Percentiles rank a stretch among this genome's conserved stretches.
phyloP scores from a whole-genome alignment of 1,140 invertebrate genomes.

The Drosophila truncata region DNA sequence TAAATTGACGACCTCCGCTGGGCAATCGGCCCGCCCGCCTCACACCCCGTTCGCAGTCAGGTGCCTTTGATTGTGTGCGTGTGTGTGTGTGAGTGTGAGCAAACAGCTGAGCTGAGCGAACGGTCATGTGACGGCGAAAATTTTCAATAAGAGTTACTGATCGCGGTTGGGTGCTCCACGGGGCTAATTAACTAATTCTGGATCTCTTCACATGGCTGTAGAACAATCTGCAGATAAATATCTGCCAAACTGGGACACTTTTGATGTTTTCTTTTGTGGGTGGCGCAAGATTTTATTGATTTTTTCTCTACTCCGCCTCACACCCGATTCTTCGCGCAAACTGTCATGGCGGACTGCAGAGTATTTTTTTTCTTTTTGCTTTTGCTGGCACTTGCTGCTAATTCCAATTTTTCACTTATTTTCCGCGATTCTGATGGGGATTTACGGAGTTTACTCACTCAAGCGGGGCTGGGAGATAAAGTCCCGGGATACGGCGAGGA shows the following conservation, averaged over 20 bases:
- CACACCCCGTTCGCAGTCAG: constrained; percentile 64
- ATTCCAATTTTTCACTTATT: constrained; percentile 21
- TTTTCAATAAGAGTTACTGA: constrained; percentile 59
- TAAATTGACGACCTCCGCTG: constrained; percentile 22
- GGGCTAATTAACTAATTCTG: not conserved
- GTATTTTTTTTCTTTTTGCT: constrained; percentile 22
- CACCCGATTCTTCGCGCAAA: constrained; percentile 68
- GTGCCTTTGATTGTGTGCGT: constrained; percentile 64
- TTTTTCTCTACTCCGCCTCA: constrained; percentile 66
- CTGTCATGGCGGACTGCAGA: constrained; percentile 71
- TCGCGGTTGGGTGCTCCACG: not conserved
- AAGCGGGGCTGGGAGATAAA: constrained; percentile 98
- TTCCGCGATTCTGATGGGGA: not conserved
- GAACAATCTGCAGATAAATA: not conserved
- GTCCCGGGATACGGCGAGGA: constrained; percentile 96
- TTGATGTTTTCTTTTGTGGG: constrained; percentile 14
- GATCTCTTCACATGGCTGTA: not conserved
- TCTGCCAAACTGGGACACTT: constrained; percentile 3
- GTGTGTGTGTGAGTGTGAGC: constrained; percentile 69
- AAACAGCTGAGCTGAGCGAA: constrained; percentile 71
- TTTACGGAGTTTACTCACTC: constrained; percentile 90
- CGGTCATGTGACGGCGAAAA: constrained; percentile 79
- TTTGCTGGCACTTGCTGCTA: constrained; percentile 7
- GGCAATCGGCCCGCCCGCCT: constrained; percentile 30
- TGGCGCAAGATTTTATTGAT: constrained; percentile 66